Evolutionary conservation across 2,797 vertebrate species (phyloP).

Genomic region (Picus viridis): DNA sequence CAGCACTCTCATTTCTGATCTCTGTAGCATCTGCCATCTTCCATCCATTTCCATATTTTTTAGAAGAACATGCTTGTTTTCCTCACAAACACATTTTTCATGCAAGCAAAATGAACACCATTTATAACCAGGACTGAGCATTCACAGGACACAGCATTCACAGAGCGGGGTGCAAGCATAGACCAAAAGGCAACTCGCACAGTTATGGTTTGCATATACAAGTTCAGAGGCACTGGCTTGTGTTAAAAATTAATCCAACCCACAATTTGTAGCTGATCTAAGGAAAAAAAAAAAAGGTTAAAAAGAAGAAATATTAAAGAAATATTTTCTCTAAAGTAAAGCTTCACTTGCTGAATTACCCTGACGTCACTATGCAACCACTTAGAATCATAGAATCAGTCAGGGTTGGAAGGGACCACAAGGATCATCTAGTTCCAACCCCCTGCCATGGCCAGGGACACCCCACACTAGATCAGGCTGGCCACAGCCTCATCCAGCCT

Average conservation of each 20-base stretch:
- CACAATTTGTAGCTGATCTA: neutral
- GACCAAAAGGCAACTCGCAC: neutral
- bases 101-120: neutral
- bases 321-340: neutral
- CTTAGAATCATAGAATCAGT: neutral
- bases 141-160: neutral
- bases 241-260: neutral
- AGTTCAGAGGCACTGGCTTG: neutral
- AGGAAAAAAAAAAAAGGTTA: neutral
- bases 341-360: neutral
- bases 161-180: neutral
- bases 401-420: too few species aligned
- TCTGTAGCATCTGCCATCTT: neutral
- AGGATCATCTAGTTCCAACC: too few species aligned
- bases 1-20: neutral
- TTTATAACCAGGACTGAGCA: neutral
- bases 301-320: too few species aligned
- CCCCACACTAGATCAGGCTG: too few species aligned
- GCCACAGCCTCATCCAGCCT: too few species aligned
- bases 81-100: neutral
- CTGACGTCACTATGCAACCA: neutral
- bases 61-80: neutral
- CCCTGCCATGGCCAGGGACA: too few species aligned
- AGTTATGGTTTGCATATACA: neutral
- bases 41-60: neutral